phyloP scores from a whole-genome alignment of 2,113 vertebrate genomes.

The Labrus mixtus region DNA sequence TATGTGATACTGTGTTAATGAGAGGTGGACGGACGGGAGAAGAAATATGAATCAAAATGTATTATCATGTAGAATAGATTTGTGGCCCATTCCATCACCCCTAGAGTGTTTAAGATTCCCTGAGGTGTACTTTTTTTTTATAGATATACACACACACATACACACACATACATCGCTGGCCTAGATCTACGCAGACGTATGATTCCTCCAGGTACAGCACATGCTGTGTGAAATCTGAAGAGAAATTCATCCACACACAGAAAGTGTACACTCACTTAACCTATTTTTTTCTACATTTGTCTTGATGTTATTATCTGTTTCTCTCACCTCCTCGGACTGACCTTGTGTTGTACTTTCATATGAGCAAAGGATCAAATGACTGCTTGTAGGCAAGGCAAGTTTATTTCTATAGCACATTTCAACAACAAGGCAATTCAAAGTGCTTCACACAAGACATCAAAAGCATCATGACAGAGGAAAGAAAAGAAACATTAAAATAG shows the following conservation, averaged over 20 bases:
- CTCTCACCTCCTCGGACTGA: background rate
- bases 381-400: too few species aligned
- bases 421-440: too few species aligned
- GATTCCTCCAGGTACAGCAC: slow-evolving; percentile 22
- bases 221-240: slow-evolving; percentile 4
- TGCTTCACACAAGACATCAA: too few species aligned
- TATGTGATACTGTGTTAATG: slow-evolving; percentile 23
- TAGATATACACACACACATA: background rate
- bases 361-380: too few species aligned
- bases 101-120: slow-evolving; percentile 13
- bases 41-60: background rate
- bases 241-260: background rate
- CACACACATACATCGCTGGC: slow-evolving; percentile 5
- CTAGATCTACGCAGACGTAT: slow-evolving; percentile 20
- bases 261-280: background rate
- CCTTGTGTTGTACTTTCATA: too few species aligned
- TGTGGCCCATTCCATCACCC: background rate
- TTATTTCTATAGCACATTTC: too few species aligned
- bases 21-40: background rate
- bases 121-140: slow-evolving; percentile 8
- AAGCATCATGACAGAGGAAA: too few species aligned
- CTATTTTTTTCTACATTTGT: background rate
- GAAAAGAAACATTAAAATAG: too few species aligned
- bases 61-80: slow-evolving; percentile 1
- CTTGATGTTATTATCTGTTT: background rate